Base-by-base conservation (phyloP, 2,888 invertebrate genomes). In the Phyllotreta cruciferae region DNA sequence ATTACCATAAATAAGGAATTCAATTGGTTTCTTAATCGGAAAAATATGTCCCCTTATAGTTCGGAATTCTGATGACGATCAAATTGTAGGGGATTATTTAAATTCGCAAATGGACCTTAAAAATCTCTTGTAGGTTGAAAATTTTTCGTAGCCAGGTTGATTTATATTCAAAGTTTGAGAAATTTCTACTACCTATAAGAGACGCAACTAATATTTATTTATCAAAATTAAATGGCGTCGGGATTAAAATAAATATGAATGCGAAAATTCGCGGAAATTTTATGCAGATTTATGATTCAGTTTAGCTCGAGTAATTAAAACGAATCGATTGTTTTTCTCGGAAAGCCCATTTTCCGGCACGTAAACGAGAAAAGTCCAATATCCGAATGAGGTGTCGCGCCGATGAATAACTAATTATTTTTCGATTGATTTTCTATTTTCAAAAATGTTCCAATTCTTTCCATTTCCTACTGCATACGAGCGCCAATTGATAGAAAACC, bases 1-100 rank as follows among this genome's bases (percentile, higher is more conserved):
- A 50, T 50, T 50, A 50, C 50, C 50, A 50, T 50, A 50, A 50
- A 50, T 50, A 50, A 50, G 50, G 36, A 35, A 36, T 50, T 50
- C 50, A 50, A 50, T 50, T 50, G 50, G 50, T 36, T 50, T 50
- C 50, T 47, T 47, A 47, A 47, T 47, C 47, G 47, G 24, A 14
- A 24, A 47, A 47, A 47, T 47, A 47, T 47, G 47, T 47, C 47
- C 47, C 34, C 47, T 34, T 50, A 50, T 50, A 50, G 50, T 50
- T 50, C n/a, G 50, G 50, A 50, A 50, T 50, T 36, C 50, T 50
- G 36, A 50, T 35, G 47, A 47, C 47, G 50, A 36, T 37, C 50
- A 50, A 50, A 50, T 50, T 50, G 50, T 35, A 50, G 36, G 50
- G 36, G 36, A 50, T 50, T 50, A 50, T 36, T 50, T 36, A 50